A percentile compares a stretch with the other conserved stretches of the same genome.
phyloP scores from a whole-genome alignment of 2,888 invertebrate species.

The Zelleria hepariella region DNA sequence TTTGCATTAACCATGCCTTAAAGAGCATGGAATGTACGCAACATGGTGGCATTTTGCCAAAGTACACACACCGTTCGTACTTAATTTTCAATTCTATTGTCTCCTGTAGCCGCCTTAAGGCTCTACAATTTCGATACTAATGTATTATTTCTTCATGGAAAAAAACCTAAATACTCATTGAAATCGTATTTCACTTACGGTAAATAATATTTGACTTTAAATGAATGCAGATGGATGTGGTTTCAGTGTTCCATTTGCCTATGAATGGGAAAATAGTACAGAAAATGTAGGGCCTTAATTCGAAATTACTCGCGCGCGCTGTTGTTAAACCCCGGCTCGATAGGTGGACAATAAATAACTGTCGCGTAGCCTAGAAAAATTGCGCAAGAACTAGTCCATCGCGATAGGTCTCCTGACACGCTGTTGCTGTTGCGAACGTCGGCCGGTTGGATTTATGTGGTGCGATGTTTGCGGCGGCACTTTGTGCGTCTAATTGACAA shows the following conservation, averaged over 20 bases:
- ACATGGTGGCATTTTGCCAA: constrained; percentile 29
- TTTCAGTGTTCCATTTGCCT: too few species aligned
- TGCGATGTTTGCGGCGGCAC: constrained; percentile 39
- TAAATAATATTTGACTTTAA: too few species aligned
- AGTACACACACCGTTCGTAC: constrained; percentile 1
- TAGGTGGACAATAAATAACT: constrained; percentile 1
- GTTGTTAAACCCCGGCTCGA: not conserved
- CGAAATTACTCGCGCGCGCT: not conserved
- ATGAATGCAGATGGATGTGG: too few species aligned
- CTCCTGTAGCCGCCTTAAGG: not conserved
- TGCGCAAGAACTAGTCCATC: not conserved
- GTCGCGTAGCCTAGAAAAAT: constrained; percentile 1
- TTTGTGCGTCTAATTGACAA: constrained; percentile 59
- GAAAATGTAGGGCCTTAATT: too few species aligned
- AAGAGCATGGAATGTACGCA: constrained; percentile 33
- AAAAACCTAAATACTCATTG: too few species aligned
- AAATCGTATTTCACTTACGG: too few species aligned
- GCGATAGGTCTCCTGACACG: not conserved
- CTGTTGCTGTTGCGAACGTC: not conserved
- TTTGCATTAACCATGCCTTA: constrained; percentile 49
- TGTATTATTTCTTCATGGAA: too few species aligned
- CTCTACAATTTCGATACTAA: too few species aligned
- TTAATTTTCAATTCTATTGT: constrained; percentile 1
- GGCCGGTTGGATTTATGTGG: constrained; percentile 18
- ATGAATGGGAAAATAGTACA: too few species aligned